Base-by-base conservation (phyloP, 2,797 vertebrate genomes). In the Cryptoblepharus egeriae region DNA sequence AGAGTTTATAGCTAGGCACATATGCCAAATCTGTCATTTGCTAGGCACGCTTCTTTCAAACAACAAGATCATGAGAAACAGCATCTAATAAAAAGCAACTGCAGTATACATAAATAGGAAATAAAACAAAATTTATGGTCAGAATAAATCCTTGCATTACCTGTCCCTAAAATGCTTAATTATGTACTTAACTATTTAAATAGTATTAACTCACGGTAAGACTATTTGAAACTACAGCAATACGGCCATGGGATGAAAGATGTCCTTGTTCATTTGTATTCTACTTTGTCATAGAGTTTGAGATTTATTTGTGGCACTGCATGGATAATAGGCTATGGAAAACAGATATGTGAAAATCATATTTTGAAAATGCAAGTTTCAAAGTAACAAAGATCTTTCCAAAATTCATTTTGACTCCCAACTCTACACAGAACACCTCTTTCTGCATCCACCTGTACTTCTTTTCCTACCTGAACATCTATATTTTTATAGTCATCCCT, bases 401-500 rank as follows among this genome's bases (percentile, higher is more conserved):
- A 18, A 24, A 22, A n/a, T 49, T 87, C 4, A 32, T 3, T 79
- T 2, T 2, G 55, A 69, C 70, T 72, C 52, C 0, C 76, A 81
- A 82, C n/a, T 61, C 67, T 42, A 69, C 20, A 63, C 74, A 78
- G 70, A 24, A 1, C 80, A 55, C 35, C 71, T 11, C 32, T 82
- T 82, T 52, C 24, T 76, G 72, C 42, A 30, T 57, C 12, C n/a
- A 57, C 77, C n/a, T n/a, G n/a, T n/a, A n/a, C n/a, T n/a, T n/a
- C n/a, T 81, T 11, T 3, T 15, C 22, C 63, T 78, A 13, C 32
- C 39, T 15, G 4, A 79, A 76, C 0, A 8, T 71, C 61, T 28
- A 37, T 4, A 82, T 82, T 79, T 81, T 30, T 9, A 75, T 26
- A 77, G 42, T 79, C 7, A 16, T 80, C 80, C 55, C 69, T 85